phyloP scores from a whole-genome alignment of 1,140 invertebrate genomes.

The Drosophila rufa region DNA sequence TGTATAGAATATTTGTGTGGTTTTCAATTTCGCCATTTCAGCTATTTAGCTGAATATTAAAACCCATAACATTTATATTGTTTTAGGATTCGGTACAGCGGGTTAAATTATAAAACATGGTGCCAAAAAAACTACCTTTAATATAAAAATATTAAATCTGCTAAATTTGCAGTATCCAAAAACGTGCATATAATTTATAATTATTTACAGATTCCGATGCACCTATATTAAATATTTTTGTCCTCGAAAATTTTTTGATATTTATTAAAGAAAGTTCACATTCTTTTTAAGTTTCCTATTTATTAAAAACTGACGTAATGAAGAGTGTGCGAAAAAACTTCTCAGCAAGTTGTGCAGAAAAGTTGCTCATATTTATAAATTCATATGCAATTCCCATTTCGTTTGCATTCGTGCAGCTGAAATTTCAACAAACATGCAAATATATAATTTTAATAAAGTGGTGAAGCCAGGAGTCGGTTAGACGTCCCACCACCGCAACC shows the following conservation, averaged over 20 bases:
- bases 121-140: too few species aligned
- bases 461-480: constrained; percentile 41
- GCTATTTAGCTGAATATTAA: too few species aligned
- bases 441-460: constrained; percentile 81
- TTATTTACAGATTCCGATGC: too few species aligned
- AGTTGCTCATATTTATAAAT: constrained; percentile 75
- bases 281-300: neutral
- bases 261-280: neutral
- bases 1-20: too few species aligned
- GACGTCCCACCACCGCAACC: neutral
- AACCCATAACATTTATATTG: too few species aligned
- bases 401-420: constrained; percentile 42
- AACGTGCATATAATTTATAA: too few species aligned
- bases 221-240: too few species aligned
- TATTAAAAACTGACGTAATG: constrained; percentile 17
- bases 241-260: neutral
- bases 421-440: constrained; percentile 82
- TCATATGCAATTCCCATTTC: constrained; percentile 65
- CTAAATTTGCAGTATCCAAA: too few species aligned
- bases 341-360: constrained; percentile 48
- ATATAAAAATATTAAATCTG: too few species aligned
- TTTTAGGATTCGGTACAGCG: too few species aligned
- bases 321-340: constrained; percentile 16
- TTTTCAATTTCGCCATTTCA: too few species aligned
- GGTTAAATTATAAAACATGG: too few species aligned